Evolutionary conservation across 2,888 invertebrate species (phyloP), one percentile per base, ranked within the genome.

Genomic region (Nowickia ferox): DNA sequence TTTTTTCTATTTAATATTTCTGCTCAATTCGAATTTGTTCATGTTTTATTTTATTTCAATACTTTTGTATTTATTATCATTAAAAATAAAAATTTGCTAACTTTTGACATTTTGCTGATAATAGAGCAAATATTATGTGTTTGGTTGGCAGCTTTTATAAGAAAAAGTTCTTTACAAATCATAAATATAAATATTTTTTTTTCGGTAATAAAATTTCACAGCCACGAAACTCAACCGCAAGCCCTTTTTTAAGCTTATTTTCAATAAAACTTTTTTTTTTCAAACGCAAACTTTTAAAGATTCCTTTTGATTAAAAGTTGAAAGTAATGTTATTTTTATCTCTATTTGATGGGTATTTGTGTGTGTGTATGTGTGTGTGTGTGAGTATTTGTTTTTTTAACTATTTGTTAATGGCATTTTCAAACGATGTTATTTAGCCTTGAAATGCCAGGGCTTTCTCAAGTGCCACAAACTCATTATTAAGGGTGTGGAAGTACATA

Each of bases 101-200:
- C 71, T 83, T 77, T 83, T 83, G 77, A 77, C 83, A 83, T 71
- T 83, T 77, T 48, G 38, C 77, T 77, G 83, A 83, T 83, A 83
- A 72, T 51, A 57, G 57, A 65, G 57, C 17, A 57, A 48, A 63
- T 66, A 17, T 44, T 59, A 65, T 63, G 15, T 79, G 30, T 15
- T 30, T 5, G 19, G n/a, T 53, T 66, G 66, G 19, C 66, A 48
- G 11, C 15, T 46, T 22, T 66, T 66, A 46, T 66, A 22, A 8
- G 6, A 9, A 46, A 13, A 6, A 13, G 10, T 17, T 11, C 17
- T 53, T 48, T 48, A 17, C 11, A 19, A 19, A 44, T 17, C 22
- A 55, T 11, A 44, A 65, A 6, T 8, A 40, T 8, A n/a, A 61
- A 10, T 9, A n/a, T 15, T 30, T 22, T 46, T 44, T 22, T 44